Percentiles rank a stretch among this genome's conserved stretches.
phyloP scores from a whole-genome alignment of 2,113 vertebrate genomes.

The Xiphophorus couchianus region DNA sequence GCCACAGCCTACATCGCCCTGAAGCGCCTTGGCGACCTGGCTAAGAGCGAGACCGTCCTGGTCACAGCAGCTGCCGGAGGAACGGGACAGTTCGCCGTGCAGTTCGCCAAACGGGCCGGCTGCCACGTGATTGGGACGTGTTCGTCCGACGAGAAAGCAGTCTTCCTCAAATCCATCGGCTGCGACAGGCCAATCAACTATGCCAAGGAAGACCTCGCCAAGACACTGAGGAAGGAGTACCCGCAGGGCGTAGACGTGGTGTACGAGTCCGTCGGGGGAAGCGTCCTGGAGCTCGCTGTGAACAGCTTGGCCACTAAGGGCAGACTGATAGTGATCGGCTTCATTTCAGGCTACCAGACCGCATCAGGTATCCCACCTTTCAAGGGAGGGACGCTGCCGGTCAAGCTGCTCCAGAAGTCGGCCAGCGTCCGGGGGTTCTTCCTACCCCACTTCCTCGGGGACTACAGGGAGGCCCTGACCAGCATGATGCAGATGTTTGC shows the following conservation, averaged over 20 bases:
- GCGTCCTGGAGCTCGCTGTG: slow-evolving; percentile 85
- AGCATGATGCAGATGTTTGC: slow-evolving; percentile 84
- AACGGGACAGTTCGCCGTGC: slow-evolving; percentile 91
- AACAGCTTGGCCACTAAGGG: slow-evolving; percentile 85
- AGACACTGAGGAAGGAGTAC: slow-evolving; percentile 84
- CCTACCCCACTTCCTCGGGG: slow-evolving; percentile 85
- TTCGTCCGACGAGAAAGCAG: slow-evolving; percentile 87
- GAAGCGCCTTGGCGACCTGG: slow-evolving; percentile 85
- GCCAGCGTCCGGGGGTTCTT: slow-evolving; percentile 91
- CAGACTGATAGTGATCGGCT: slow-evolving; percentile 89
- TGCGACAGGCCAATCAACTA: slow-evolving; percentile 91
- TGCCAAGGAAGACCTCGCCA: slow-evolving; percentile 79
- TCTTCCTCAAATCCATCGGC: slow-evolving; percentile 89
- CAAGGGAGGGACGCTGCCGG: slow-evolving; percentile 80
- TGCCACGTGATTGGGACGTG: slow-evolving; percentile 94
- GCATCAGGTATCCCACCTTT: slow-evolving; percentile 82
- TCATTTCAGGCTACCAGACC: slow-evolving; percentile 89
- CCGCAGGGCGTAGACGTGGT: slow-evolving; percentile 87
- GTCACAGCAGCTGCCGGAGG: slow-evolving; percentile 92
- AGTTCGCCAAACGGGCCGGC: slow-evolving; percentile 88
- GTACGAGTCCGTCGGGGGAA: slow-evolving; percentile 91
- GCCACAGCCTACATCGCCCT: slow-evolving; percentile 90
- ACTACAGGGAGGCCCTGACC: slow-evolving; percentile 83
- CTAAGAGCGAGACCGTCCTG: slow-evolving; percentile 85
- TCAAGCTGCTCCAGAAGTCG: slow-evolving; percentile 89